Evolutionary conservation across 2,888 invertebrate species (phyloP), one percentile per base, ranked within the genome.

Genomic region (Tipula lateralis): DNA sequence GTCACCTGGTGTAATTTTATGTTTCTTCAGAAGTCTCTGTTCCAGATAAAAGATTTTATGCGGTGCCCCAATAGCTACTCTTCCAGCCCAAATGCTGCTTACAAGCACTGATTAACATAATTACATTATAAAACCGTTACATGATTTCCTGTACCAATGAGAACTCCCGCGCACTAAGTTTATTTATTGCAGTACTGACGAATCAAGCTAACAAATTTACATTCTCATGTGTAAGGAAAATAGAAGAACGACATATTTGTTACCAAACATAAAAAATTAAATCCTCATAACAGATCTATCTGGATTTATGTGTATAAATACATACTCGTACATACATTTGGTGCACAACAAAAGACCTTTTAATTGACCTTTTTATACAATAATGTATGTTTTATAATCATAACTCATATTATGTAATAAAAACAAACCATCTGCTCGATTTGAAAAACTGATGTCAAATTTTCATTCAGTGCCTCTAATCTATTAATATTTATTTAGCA

Each of bases 401-500:
- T 66, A 66, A 66, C 24, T 66, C 66, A 66, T 66, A 66, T 66
- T 66, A 66, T 66, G 12, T 66, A 19, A 66, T 66, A 66, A 66
- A 24, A 66, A 66, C 19, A 66, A 66, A 66, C 66, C 66, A 66
- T 66, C 66, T 66, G 66, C 66, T 24, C 66, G 24, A 66, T 66
- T 66, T 66, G 66, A 66, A 66, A 66, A 66, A 66, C 66, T 24
- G 24, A 24, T 66, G 66, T 66, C 66, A 66, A 66, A 24, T 66
- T 44, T 39, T 39, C 9, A 6, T n/a, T 44, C 44, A n/a, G 44
- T 44, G n/a, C 16, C 6, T 66, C 66, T 66, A 66, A 66, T 66
- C 66, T 66, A 66, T 24, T 66, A 66, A 66, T 66, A 66, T 66
- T 66, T 66, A 66, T 66, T 66, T 66, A 66, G 66, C 66, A 66